These are phyloP conservation scores for Nannospalax galili DNA, from an alignment of 2,113 vertebrate species.

Conservation along the genomic window DNA sequence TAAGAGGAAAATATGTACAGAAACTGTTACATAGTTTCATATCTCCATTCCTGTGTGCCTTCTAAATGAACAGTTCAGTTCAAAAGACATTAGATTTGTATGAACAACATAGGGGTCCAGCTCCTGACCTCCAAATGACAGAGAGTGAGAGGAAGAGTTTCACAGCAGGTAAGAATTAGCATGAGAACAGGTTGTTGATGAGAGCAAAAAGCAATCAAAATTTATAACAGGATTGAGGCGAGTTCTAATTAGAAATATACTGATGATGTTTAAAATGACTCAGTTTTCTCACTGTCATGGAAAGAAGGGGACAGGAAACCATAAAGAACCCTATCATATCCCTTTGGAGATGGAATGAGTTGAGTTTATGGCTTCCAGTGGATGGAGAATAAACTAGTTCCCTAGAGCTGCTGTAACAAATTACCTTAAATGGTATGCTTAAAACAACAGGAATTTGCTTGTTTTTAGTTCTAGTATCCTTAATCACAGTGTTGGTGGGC, in stretches of 20 bases:
- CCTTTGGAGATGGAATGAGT: not conserved
- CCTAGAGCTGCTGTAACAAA: not conserved
- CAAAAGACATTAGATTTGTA: not conserved
- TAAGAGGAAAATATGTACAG: not conserved
- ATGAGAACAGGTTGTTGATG: accelerated
- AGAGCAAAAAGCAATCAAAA: not conserved
- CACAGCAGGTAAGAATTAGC: no score
- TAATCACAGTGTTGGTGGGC: not conserved
- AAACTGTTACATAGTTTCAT: not conserved
- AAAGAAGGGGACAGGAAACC: not conserved
- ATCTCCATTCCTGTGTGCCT: not conserved
- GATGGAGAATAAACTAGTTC: not conserved
- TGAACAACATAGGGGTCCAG: no score
- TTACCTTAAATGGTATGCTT: not conserved
- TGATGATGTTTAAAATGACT: not conserved
- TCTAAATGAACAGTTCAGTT: not conserved
- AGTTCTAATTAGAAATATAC: not conserved
- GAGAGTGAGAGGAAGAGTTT: not conserved
- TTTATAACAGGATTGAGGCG: accelerated
- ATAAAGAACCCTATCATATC: not conserved
- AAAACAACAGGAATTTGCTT: not conserved
- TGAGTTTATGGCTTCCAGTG: not conserved
- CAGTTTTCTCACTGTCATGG: not conserved
- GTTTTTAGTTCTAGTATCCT: not conserved
- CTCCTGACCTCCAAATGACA: not conserved